Base-by-base conservation (phyloP, 2,888 invertebrate species). In the Ormyrus thymus region DNA sequence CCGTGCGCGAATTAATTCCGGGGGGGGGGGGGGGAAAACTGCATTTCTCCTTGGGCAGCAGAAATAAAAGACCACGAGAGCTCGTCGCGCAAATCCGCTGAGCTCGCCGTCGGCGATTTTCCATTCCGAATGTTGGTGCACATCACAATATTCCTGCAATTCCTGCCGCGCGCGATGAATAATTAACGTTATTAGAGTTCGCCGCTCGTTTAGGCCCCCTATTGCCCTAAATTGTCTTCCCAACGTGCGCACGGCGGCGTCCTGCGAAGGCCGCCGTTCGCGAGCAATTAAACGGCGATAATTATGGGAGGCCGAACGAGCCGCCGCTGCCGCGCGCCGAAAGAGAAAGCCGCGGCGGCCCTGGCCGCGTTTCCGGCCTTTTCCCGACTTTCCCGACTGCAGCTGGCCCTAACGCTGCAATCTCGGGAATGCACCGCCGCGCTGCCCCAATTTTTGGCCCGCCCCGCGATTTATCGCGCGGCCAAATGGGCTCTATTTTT, bases 261-360 rank as follows among this genome's bases (percentile, higher is more conserved):
- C 15, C 15, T n/a, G 59, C 11, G 45, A 11, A 15, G 13, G 59
- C 15, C 53, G 51, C 46, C 43, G 15, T 29, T 29, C 29, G 10
- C 61, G 65, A 74, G 55, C 65, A 78, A 78, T 78, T 69, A 78
- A 78, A 69, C 58, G 65, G 55, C 51, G 70, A 78, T 78, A 78
- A 78, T 78, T 74, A 65, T 53, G 51, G 15, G 11, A 7, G 48
- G 29, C 9, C 11, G 68, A 53, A 9, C 11, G 45, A 15, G 7
- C 9, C 10, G 11, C 45, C 45, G 51, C 62, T 53, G 13, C 62
- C 13, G 10, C 66, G 62, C n/a, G 46, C 6, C 11, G 68, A 53
- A 6, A 11, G 43, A 15, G 29, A 9, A n/a, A 13, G 43, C 45
- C 29, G 29, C 29, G 51, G 29, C 29, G 51, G 61, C 13, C 7